phyloP scores from a whole-genome alignment of 2,888 invertebrate genomes.

The Cepaea hortensis region DNA sequence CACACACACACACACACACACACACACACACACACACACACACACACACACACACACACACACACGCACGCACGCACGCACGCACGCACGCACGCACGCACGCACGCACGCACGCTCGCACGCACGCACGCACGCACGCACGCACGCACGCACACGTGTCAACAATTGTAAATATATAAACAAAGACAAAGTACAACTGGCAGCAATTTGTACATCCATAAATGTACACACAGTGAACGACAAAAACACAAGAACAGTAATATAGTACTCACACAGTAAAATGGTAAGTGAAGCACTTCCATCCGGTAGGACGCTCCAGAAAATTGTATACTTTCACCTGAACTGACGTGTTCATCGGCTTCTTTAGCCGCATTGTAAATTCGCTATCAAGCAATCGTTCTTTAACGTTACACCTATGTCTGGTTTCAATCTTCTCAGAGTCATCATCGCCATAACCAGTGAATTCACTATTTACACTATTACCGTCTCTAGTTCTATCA shows the following conservation, averaged over 20 bases:
- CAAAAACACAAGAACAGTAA: neutral
- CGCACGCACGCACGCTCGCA: no score
- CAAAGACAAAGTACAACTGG: no score
- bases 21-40: no score
- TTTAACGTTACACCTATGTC: neutral
- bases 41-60: no score
- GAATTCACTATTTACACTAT: neutral
- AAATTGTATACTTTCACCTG: slow-evolving; percentile 88
- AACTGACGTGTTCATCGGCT: slow-evolving; percentile 66
- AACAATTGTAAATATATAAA: no score
- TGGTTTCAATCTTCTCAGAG: neutral
- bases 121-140: no score
- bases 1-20: no score
- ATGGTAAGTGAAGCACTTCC: slow-evolving; percentile 89
- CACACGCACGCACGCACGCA: no score
- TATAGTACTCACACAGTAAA: slow-evolving; percentile 85
- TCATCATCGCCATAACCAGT: neutral
- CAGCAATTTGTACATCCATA: no score
- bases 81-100: no score
- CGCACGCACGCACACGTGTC: neutral
- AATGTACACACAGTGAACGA: no score
- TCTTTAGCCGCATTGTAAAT: slow-evolving; percentile 40
- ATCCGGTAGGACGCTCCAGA: slow-evolving; percentile 87
- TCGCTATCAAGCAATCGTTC: slow-evolving; percentile 42
- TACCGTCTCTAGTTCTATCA: neutral